Evolutionary conservation across 2,888 invertebrate species (phyloP).

Genomic region (Acrocera orbiculus): DNA sequence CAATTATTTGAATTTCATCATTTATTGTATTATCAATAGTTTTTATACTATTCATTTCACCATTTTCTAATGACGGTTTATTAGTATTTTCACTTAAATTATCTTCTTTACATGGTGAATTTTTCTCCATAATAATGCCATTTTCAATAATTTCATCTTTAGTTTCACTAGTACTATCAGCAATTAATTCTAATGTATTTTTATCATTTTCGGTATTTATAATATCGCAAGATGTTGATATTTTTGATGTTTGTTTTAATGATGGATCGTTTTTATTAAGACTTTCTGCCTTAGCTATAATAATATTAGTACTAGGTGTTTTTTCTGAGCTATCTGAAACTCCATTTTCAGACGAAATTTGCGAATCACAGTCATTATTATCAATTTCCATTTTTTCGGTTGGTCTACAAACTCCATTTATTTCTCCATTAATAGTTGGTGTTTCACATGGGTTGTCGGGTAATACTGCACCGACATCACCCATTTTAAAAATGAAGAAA

Average conservation of each 20-base stretch:
- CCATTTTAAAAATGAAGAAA: no score
- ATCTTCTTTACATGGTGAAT: no score
- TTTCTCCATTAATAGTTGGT: slow-evolving; percentile 19
- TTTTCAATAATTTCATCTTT: no score
- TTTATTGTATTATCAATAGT: slow-evolving; percentile 1
- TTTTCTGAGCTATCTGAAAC: slow-evolving; percentile 7
- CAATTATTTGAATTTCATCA: slow-evolving; percentile 9
- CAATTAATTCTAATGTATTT: no score
- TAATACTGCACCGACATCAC: slow-evolving; percentile 17
- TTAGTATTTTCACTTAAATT: no score
- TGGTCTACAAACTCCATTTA: slow-evolving; percentile 17
- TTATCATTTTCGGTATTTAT: no score
- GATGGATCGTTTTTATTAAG: slow-evolving; percentile 2
- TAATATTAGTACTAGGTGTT: slow-evolving; percentile 7
- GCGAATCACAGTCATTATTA: slow-evolving; percentile 22
- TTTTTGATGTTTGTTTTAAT: no score
- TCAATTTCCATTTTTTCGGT: slow-evolving; percentile 14
- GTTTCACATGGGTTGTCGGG: slow-evolving; percentile 18
- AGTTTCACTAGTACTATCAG: no score
- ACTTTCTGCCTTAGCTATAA: slow-evolving; percentile 5
- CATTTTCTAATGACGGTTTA: not conserved
- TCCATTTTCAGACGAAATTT: slow-evolving; percentile 23
- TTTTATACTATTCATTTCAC: not conserved
- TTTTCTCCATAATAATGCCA: no score
- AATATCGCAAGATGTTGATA: no score